Base-by-base conservation (phyloP, 2,113 vertebrate genomes). In the Rhinoptilus africanus region DNA sequence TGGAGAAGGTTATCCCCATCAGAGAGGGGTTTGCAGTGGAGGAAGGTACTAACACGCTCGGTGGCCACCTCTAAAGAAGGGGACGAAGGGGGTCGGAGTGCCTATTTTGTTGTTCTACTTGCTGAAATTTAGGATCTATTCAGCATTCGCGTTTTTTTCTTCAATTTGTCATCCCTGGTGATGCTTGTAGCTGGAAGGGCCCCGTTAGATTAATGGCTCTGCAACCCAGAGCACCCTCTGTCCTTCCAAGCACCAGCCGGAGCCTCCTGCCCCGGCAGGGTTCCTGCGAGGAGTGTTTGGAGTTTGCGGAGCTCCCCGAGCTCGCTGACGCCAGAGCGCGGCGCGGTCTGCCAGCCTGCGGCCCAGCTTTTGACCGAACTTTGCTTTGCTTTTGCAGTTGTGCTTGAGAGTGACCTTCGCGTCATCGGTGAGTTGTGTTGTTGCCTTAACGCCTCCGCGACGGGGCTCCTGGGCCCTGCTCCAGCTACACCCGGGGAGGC, bases 1-100 rank as follows among this genome's bases (percentile, higher is more conserved):
- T 99, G 95, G 99, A 99, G 89, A 97, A 97, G 15, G 97, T 99
- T 15, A 95, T 99, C 76, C 99, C 99, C 2, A 94, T 99, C 94
- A 98, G 98, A 1, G 96, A 98, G 10, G 98, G 98, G 48, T 99
- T 99, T 94, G 94, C 98, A 6, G 95, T 99, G 92, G 98, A 99
- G 88, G 99, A 99, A 98, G 99, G 99, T 99, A 97, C 97, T 14
- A 14, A n/a, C 6, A 0, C 23, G 0, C 37, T 7, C 3, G 28
- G 24, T 3, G 45, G 5, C 22, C 15, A 1, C 35, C 47, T 39
- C 54, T 20, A 20, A 3, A 47, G 43, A 51, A 41, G 10, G 47
- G 60, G 30, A 4, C 30, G 41, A 30, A 71, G 74, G 45, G 37
- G 5, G 14, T 19, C 56, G 43, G 47, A 30, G 41, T 12, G 45